A percentile compares a stretch with the other conserved stretches of the same genome.
Conservation (phyloP, 1,140 invertebrate genomes). For the Ooceraea biroi region DNA sequence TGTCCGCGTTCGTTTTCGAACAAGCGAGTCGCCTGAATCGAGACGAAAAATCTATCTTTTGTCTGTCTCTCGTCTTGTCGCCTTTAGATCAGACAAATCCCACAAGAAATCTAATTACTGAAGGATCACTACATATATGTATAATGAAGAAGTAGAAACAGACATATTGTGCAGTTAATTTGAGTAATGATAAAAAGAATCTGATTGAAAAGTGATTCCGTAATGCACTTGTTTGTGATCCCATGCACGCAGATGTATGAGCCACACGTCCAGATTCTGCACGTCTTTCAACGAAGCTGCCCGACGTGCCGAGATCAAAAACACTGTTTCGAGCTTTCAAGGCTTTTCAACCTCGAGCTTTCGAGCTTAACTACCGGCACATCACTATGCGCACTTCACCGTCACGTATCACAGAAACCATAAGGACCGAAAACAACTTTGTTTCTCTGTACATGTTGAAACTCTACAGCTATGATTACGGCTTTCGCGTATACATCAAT, state of each 20-base stretch:
- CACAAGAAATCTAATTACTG: no score
- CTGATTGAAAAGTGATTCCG: constrained; percentile 3
- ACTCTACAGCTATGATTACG: not conserved
- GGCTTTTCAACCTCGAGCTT: constrained; percentile 52
- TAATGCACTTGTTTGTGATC: constrained; percentile 1
- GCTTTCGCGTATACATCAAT: constrained; percentile 14
- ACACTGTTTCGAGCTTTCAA: constrained; percentile 48
- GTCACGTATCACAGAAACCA: constrained; percentile 29
- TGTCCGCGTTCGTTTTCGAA: constrained; percentile 56
- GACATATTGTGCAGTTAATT: no score
- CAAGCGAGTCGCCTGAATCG: constrained; percentile 25
- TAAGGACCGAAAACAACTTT: constrained; percentile 45
- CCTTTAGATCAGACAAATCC: no score
- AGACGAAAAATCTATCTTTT: constrained; percentile 60
- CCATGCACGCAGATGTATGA: not conserved
- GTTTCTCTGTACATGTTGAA: constrained; percentile 15
- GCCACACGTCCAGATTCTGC: not conserved
- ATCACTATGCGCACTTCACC: constrained; percentile 23
- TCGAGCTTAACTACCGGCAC: constrained; percentile 49
- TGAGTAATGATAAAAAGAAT: not conserved
- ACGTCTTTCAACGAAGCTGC: constrained; percentile 38
- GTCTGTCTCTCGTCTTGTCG: not conserved
- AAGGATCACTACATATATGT: no score
- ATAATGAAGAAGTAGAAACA: no score
- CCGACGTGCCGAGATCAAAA: constrained; percentile 54